Evolutionary conservation across 2,888 invertebrate genomes (phyloP).

Genomic region (Siphlonurus alternatus): DNA sequence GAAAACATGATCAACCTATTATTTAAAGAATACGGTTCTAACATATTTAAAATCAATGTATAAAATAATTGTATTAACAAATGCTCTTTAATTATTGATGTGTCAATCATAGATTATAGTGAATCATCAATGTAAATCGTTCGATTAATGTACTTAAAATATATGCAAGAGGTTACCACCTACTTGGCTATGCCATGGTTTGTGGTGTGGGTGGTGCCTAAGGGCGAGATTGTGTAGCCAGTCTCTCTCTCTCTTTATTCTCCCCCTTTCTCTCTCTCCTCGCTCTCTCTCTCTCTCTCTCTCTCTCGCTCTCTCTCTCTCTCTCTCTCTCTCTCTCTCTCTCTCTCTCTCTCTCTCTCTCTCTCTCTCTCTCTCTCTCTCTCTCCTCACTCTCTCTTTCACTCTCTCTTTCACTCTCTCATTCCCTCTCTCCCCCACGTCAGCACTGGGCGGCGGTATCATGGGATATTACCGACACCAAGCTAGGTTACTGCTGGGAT

Average conservation of each 20-base stretch:
- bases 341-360: neutral
- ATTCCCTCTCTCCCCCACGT: neutral
- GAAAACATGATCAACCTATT: too few species aligned
- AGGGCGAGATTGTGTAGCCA: neutral
- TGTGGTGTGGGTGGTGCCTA: neutral
- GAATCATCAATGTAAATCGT: too few species aligned
- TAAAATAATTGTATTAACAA: too few species aligned
- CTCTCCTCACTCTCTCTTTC: neutral
- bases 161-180: neutral
- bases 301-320: constrained; percentile 7
- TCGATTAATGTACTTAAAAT: too few species aligned
- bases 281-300: constrained; percentile 3
- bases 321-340: constrained; percentile 7
- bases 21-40: too few species aligned
- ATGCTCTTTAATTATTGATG: too few species aligned
- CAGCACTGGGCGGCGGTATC: too few species aligned
- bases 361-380: constrained; percentile 5
- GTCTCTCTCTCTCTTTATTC: constrained; percentile 7
- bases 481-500: too few species aligned
- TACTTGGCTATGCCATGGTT: neutral
- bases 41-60: too few species aligned
- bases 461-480: too few species aligned
- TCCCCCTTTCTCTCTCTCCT: neutral
- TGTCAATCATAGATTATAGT: too few species aligned
- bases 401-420: neutral